phyloP scores from a whole-genome alignment of 1,140 invertebrate species.

The Lasaia peninsularis region DNA sequence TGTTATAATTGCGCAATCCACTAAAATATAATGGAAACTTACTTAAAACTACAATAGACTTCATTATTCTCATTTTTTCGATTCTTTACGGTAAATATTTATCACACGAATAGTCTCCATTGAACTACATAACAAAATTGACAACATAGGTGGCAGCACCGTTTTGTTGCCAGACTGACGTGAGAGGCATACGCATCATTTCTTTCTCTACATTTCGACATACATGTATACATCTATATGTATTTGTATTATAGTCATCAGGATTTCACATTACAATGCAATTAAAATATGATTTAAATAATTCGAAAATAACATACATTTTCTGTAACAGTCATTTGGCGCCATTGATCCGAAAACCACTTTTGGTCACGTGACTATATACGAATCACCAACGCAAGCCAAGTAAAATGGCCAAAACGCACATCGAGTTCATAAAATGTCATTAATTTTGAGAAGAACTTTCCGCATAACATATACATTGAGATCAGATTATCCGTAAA shows the following conservation, averaged over 20 bases:
- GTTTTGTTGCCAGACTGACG: conserved; percentile 75
- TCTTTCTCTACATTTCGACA: conserved; percentile 45
- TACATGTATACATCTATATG: conserved; percentile 35
- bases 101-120: conserved; percentile 70
- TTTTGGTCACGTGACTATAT: conserved; percentile 75
- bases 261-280: conserved; percentile 47
- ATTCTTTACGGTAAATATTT: conserved; percentile 70
- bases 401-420: conserved; percentile 76
- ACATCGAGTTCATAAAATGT: conserved; percentile 74
- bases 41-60: conserved; percentile 28
- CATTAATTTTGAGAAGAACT: conserved; percentile 68
- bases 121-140: conserved; percentile 72
- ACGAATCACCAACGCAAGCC: conserved; percentile 76
- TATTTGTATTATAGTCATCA: conserved; percentile 60
- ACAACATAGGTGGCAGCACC: conserved; percentile 77
- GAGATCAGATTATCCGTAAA: conserved; percentile 46
- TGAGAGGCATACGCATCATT: conserved; percentile 71
- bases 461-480: conserved; percentile 63
- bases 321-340: conserved; percentile 73
- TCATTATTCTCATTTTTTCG: conserved; percentile 40
- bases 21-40: conserved; percentile 37
- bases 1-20: conserved; percentile 2
- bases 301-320: conserved; percentile 64
- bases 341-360: conserved; percentile 76
- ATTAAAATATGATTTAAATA: conserved; percentile 45